Evolutionary conservation across 2,888 invertebrate genomes (phyloP), one percentile per base, ranked within the genome.

Genomic region (Bombyx huttoni): DNA sequence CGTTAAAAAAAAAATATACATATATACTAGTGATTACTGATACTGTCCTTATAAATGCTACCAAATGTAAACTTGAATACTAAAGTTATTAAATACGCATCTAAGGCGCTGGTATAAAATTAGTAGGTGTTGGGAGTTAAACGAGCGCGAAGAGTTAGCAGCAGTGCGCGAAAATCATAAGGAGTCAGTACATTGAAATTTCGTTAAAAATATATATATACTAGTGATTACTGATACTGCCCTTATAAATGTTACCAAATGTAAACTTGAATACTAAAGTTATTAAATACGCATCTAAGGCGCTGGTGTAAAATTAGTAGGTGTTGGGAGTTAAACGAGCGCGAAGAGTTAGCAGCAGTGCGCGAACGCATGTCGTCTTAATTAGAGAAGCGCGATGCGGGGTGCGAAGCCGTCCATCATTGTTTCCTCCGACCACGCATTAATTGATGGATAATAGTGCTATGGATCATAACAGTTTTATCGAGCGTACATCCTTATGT

Each of bases 371-470:
- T 81, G 78, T 81, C 80, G 80, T 82, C 85, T 86, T 87, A 85
- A 87, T 87, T 87, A 85, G 81, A 72, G 72, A 73, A 68, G 73
- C 81, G 74, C 67, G 70, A 75, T 68, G 69, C 78, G 84, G 86
- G 83, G 87, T 87, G 87, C 82, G 82, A 87, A 86, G 79, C 85
- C 85, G 81, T 86, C 83, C 79, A 85, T 86, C 87, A 86, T 84
- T 84, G 83, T 80, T 85, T 71, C 75, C 74, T 70, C 73, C 66
- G 63, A 67, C 65, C 64, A 68, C 67, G 72, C 65, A 68, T 73
- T 40, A 40, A 40, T 71, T 78, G 82, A 83, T 81, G 69, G 67
- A 81, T 80, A 12, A 40, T 70, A 68, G 61, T 69, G 64, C 64
- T 64, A 78, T 69, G 82, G 74, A 63, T 79, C 67, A 81, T 81